phyloP scores from a whole-genome alignment of 1,140 invertebrate genomes.

The Aphelenchoides fujianensis region DNA sequence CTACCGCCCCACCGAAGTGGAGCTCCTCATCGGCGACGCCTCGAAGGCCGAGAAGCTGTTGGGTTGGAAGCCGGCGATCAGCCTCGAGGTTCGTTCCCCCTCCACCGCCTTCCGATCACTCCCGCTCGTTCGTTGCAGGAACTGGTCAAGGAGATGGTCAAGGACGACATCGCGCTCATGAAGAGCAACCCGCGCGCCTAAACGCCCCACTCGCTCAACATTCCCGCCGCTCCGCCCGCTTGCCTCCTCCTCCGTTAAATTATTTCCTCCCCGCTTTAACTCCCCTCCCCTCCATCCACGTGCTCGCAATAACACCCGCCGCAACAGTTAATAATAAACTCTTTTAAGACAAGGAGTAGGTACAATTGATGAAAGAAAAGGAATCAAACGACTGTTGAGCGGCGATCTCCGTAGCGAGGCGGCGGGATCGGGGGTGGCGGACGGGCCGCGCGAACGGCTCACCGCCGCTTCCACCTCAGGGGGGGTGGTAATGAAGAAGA shows the following conservation, averaged over 20 bases:
- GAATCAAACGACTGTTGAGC: slow-evolving; percentile 2
- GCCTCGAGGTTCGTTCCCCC: slow-evolving; percentile 72
- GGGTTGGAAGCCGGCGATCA: slow-evolving; percentile 80
- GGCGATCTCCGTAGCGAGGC: slow-evolving; percentile 2
- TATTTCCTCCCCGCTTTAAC: no score
- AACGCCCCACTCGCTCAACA: not conserved
- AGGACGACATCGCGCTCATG: slow-evolving; percentile 87
- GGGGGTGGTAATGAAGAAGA: no score
- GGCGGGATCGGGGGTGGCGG: not conserved
- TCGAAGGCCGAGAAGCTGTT: slow-evolving; percentile 81
- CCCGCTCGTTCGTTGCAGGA: no score
- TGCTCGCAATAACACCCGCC: no score
- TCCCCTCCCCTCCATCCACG: no score
- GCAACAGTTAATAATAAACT: not conserved
- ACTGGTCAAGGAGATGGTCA: slow-evolving; percentile 91
- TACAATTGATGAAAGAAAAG: not conserved
- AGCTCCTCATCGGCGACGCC: slow-evolving; percentile 82
- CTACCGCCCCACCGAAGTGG: slow-evolving; percentile 96
- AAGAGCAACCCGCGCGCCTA: slow-evolving; percentile 73
- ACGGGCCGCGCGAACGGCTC: not conserved
- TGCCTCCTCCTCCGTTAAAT: slow-evolving; percentile 3
- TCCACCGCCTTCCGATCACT: no score
- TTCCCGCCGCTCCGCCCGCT: not conserved
- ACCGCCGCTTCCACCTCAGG: not conserved
- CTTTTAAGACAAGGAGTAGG: not conserved